These are phyloP conservation scores for Agrilus mali DNA, from an alignment of 2,888 invertebrate species.

Conservation along the genomic window DNA sequence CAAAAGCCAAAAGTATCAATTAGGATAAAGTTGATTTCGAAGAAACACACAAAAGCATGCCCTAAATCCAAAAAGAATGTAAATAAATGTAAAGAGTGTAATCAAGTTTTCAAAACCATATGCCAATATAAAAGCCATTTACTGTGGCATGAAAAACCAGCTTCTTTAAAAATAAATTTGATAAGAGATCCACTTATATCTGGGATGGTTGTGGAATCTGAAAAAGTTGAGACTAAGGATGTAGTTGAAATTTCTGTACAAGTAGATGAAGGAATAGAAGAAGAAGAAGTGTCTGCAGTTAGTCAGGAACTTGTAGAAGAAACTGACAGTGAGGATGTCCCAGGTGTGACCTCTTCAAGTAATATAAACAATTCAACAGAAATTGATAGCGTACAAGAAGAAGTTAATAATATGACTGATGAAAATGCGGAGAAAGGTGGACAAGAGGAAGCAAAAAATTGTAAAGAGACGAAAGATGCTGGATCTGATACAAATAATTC, in stretches of 20 bases:
- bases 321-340: not conserved
- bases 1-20: too few relatives aligned
- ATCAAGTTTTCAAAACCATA: constrained; percentile 6
- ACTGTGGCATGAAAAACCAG: constrained; percentile 12
- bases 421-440: not conserved
- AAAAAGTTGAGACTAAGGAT: not conserved
- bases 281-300: not conserved
- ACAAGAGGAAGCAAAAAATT: not conserved
- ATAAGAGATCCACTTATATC: not conserved
- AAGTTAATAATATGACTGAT: not conserved
- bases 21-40: too few relatives aligned
- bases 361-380: not conserved
- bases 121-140: constrained; percentile 10
- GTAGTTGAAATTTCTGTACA: not conserved
- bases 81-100: constrained; percentile 8
- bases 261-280: constrained; percentile 1
- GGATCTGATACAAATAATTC: not conserved
- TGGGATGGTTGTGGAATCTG: too few relatives aligned
- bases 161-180: constrained; percentile 5
- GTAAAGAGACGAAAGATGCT: not conserved
- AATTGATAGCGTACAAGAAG: not conserved
- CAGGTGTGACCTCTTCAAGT: not conserved
- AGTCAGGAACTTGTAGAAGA: not conserved
- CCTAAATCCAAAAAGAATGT: not conserved
- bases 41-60: not conserved